Base-by-base conservation (phyloP, 2,113 vertebrate species). In the Natator depressus region DNA sequence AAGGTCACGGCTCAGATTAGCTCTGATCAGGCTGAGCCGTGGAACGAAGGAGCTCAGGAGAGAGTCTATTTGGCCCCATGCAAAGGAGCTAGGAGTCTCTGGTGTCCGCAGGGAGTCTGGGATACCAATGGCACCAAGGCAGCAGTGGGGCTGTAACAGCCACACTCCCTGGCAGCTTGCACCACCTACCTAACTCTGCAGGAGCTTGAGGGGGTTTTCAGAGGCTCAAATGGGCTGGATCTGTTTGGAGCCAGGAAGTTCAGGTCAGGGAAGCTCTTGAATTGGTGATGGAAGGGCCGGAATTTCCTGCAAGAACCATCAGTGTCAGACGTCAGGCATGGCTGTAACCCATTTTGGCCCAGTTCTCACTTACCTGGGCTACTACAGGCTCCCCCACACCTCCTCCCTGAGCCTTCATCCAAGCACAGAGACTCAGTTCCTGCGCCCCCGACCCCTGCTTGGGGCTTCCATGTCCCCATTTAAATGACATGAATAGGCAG, bases 191-290 rank as follows among this genome's bases (percentile, higher is more conserved):
- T 97, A 88, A 94, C 88, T 88, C 90, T 85, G 80, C 88, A 92
- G 2, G 87, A 94, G 76, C 80, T 93, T 0, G 80, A 86, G 76
- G 80, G 96, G 83, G 57, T 97, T 69, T 80, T 96, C 24, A 14
- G 97, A 62, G 97, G 95, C 87, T 99, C 99, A 94, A 99, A 99
- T 0, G 99, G 99, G 97, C 99, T 99, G 91, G 94, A 98, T 50
- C 96, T 96, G 82, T 98, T 98, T 24, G 97, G 96, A 90, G 97
- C 93, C 96, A 94, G 90, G 97, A 98, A 99, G 94, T 96, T 98
- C 90, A 99, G 95, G 82, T 95, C 78, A 2, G 99, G 99, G 96
- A 99, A 99, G 89, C 72, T 98, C 97, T 98, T 97, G 62, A 98
- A 99, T 96, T 99, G 99, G 85, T 97, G 93, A 59, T 98, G 97